Evolutionary conservation across 2,797 vertebrate species (phyloP).

Genomic region (Pygocentrus nattereri): DNA sequence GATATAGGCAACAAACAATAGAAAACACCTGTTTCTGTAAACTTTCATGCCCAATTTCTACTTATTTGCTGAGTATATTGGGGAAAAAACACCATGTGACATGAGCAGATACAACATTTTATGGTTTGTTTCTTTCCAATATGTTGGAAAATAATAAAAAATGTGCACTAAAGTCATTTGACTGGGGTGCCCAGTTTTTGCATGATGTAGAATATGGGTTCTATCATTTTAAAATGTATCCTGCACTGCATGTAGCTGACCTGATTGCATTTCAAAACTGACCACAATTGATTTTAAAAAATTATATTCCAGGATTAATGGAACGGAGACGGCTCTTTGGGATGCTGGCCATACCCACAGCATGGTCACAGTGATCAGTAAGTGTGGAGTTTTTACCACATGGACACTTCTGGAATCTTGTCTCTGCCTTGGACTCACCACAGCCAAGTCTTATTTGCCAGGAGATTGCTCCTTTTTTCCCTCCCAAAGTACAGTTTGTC

Average conservation of each 20-base stretch:
- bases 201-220: no score
- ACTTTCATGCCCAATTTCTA: no score
- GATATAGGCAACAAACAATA: no score
- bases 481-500: conserved; percentile 79
- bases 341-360: background rate
- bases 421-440: conserved; percentile 67
- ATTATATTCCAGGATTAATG: background rate
- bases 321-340: background rate
- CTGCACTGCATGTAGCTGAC: background rate
- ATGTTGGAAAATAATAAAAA: no score
- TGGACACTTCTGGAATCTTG: conserved; percentile 69
- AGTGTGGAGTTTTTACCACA: conserved; percentile 58
- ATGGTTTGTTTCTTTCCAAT: no score
- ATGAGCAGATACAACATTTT: no score
- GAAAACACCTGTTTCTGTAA: no score
- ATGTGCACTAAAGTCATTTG: no score
- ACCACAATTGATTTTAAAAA: background rate
- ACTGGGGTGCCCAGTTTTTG: no score
- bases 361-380: conserved; percentile 26
- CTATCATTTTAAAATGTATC: background rate
- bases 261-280: background rate
- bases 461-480: conserved; percentile 75
- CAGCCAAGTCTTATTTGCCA: conserved; percentile 69
- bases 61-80: no score
- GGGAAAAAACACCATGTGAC: no score